Base-by-base conservation (phyloP, 2,797 vertebrate species). In the Sphenopsis melanotis region DNA sequence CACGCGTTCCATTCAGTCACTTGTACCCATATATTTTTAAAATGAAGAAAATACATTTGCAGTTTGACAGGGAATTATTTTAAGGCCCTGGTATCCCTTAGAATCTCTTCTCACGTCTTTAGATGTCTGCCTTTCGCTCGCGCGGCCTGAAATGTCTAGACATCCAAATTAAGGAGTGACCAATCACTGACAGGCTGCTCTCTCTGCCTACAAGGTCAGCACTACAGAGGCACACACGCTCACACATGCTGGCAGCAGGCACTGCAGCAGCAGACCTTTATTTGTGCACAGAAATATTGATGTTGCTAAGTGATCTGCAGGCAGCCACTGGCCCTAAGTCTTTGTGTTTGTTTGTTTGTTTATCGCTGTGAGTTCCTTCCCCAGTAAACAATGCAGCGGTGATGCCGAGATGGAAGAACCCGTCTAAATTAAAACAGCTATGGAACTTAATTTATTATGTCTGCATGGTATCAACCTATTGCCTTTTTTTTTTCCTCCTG, bases 221-320 rank as follows among this genome's bases (percentile, higher is more conserved):
- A 9, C 85, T 36, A 36, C 80, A 83, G 89, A 89, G 61, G 59
- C 81, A 75, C 87, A 95, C 86, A 17, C 50, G 50, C 68, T 9
- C 50, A 12, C 91, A 90, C 65, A 83, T 5, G 44, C 66, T 49
- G 82, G 61, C 87, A 95, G 90, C 92, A 82, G 29, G 85, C 64
- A 81, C 90, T 5, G 69, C 52, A n/a, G 90, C 57, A 96, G 87
- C 93, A 96, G 96, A 88, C 84, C 93, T 97, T 97, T 98, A 97
- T 97, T 96, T 98, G 93, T 94, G 96, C 96, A 97, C 89, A 95
- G 92, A 98, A 98, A 98, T 97, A 98, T 97, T 98, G 97, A 98
- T 97, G 97, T 97, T 98, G 97, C 98, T 98, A 97, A 97, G 97
- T 95, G 96, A 98, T 95, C 92, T 4, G 0, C 87, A 75, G 92